A percentile compares a stretch with the other conserved stretches of the same genome.
Evolutionary conservation across 2,797 vertebrate genomes (phyloP).

Genomic region (Acrossocheilus fasciatus): DNA sequence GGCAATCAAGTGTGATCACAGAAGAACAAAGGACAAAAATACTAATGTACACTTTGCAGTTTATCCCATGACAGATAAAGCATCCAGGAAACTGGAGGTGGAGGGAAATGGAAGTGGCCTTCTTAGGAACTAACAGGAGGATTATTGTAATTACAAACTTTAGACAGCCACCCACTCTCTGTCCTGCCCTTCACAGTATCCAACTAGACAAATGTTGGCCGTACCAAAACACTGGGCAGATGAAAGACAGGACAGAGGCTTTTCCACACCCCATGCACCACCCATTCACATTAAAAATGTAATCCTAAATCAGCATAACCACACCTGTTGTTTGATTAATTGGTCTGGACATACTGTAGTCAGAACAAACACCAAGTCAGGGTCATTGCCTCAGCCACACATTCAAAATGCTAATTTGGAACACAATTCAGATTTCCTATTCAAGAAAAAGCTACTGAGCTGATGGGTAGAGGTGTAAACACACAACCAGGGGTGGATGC

Average conservation of each 20-base stretch:
- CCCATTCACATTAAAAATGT: slow-evolving; percentile 75
- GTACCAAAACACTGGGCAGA: slow-evolving; percentile 20
- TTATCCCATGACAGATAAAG: slow-evolving; percentile 20
- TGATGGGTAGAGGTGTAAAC: slow-evolving; percentile 40
- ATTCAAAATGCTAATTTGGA: background rate
- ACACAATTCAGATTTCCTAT: background rate
- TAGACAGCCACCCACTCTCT: slow-evolving; percentile 30
- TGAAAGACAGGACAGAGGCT: slow-evolving; percentile 7
- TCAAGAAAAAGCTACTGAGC: slow-evolving; percentile 10
- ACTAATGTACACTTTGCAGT: slow-evolving; percentile 15
- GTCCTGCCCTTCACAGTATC: slow-evolving; percentile 65
- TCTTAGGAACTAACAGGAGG: slow-evolving; percentile 10
- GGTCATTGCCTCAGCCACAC: background rate
- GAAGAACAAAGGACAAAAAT: slow-evolving; percentile 19
- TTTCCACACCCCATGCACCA: slow-evolving; percentile 70
- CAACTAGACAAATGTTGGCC: slow-evolving; percentile 61
- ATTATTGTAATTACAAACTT: slow-evolving; percentile 39
- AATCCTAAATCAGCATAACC: slow-evolving; percentile 81
- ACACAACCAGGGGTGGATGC: slow-evolving; percentile 41
- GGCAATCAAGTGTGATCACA: slow-evolving; percentile 30
- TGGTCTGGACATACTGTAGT: background rate
- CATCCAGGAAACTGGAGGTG: slow-evolving; percentile 5
- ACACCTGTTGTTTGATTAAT: slow-evolving; percentile 28
- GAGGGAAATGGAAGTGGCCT: slow-evolving; percentile 23
- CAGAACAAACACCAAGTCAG: background rate